Evolutionary conservation across 2,888 invertebrate species (phyloP).

Genomic region (Blastobasis lacticolella): DNA sequence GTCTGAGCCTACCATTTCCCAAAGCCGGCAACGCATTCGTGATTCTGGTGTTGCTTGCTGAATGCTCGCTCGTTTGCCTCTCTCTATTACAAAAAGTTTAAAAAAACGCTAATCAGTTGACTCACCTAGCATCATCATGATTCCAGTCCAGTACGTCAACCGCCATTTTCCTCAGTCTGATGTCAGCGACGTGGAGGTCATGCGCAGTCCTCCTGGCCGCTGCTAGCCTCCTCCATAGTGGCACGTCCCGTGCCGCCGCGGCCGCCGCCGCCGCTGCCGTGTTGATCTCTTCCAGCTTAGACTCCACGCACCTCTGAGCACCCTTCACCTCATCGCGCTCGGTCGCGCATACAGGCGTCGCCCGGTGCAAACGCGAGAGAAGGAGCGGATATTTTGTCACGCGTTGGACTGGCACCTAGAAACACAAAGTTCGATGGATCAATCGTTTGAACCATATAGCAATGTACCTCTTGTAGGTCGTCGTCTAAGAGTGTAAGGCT

Average conservation of each 20-base stretch:
- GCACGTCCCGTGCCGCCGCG: conserved; percentile 89
- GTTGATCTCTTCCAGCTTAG: conserved; percentile 95
- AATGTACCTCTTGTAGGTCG: too few species aligned
- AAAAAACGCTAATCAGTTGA: conserved; percentile 2
- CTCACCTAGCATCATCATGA: conserved; percentile 86
- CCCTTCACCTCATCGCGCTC: conserved; percentile 88
- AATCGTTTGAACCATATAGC: too few species aligned
- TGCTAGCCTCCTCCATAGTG: conserved; percentile 91
- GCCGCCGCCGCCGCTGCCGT: conserved; percentile 93
- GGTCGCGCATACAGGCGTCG: conserved; percentile 89
- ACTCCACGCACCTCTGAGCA: conserved; percentile 93
- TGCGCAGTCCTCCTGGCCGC: conserved; percentile 84
- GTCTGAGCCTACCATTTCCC: too few species aligned
- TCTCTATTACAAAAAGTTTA: too few species aligned
- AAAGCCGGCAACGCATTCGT: too few species aligned
- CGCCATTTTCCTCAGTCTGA: conserved; percentile 93
- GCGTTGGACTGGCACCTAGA: conserved; percentile 93
- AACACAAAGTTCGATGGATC: not conserved
- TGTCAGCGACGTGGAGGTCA: conserved; percentile 91
- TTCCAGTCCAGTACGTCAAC: conserved; percentile 96
- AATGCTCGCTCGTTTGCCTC: too few species aligned
- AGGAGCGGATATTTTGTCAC: conserved; percentile 97
- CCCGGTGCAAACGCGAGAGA: conserved; percentile 90
- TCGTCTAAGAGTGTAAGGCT: too few species aligned
- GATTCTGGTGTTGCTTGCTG: too few species aligned